phyloP scores from a whole-genome alignment of 1,140 invertebrate species.

The Heliothis virescens region DNA sequence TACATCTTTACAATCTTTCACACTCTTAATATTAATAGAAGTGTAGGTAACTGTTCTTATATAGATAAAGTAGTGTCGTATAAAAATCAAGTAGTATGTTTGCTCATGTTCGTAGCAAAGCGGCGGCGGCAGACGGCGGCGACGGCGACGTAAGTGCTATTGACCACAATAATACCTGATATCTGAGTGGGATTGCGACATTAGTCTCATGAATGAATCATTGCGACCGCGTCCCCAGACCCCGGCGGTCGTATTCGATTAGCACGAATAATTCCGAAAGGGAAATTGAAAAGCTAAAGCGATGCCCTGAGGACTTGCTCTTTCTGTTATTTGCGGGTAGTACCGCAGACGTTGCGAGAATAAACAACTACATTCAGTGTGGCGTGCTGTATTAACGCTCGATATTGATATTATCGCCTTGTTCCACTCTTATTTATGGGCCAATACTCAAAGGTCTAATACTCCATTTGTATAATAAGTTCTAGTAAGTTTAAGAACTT shows the following conservation, averaged over 20 bases:
- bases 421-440: constrained; percentile 41
- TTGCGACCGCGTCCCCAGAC: constrained; percentile 73
- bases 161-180: constrained; percentile 64
- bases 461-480: constrained; percentile 23
- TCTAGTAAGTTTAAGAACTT: constrained; percentile 19
- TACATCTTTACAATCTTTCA: too few relatives aligned
- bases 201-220: constrained; percentile 85
- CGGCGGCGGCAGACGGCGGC: neutral
- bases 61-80: neutral
- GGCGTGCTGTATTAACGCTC: constrained; percentile 58
- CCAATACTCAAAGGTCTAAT: constrained; percentile 39
- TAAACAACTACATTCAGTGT: constrained; percentile 75
- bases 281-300: constrained; percentile 85
- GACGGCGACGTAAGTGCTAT: constrained; percentile 40
- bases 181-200: constrained; percentile 68
- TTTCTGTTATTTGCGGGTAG: constrained; percentile 83
- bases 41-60: too few relatives aligned
- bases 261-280: constrained; percentile 85
- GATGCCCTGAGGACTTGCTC: constrained; percentile 84
- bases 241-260: constrained; percentile 83
- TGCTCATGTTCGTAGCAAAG: neutral
- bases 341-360: constrained; percentile 67
- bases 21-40: too few relatives aligned
- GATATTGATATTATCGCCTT: constrained; percentile 51
- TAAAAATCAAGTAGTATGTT: neutral